Base-by-base conservation (phyloP, 1,140 invertebrate genomes). In the Homalodisca vitripennis region DNA sequence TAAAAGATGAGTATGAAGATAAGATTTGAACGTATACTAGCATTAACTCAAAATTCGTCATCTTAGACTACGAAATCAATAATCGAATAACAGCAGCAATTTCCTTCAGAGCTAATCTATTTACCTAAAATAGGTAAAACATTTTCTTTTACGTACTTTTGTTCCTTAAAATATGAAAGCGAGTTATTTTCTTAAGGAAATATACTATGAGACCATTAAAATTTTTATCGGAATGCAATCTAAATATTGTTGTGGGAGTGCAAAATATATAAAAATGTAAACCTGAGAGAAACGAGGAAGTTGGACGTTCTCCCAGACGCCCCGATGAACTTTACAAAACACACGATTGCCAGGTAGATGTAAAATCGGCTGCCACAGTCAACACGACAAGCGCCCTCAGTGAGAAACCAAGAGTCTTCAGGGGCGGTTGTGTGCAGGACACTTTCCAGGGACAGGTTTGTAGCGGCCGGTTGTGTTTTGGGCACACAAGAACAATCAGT, bases 281-380 rank as follows among this genome's bases (percentile, higher is more conserved):
- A 78, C 71, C 77, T 76, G 6, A 66, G 29, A 53, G 41, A 51
- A 53, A 70, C 64, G 0, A 71, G 41, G 14, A 69, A 69, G 34
- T 70, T 41, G 47, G 67, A 66, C 3, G 20, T 67, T 48, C 69
- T 66, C 20, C 73, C 71, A 26, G 73, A 67, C 12, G 68, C 68
- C 1, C 60, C 27, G 22, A 51, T 51, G 57, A 74, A 74, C 26
- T 68, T 57, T 2, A 70, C 29, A 13, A 72, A 29, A 32, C 73
- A 74, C 26, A 57, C 31, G 13, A 68, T 29, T 13, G 48, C 34
- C 2, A 74, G 32, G 62, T 72, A 74, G 14, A 72, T 69, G 17
- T 30, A 64, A 29, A 74, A 74, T 26, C 66, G 51, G 10, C 31
- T 30, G 14, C 48, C 29, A 27, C 73, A 74, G 64, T 74, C 73